Conservation (phyloP, 1,140 invertebrate genomes). For the Cydia strobilella region DNA sequence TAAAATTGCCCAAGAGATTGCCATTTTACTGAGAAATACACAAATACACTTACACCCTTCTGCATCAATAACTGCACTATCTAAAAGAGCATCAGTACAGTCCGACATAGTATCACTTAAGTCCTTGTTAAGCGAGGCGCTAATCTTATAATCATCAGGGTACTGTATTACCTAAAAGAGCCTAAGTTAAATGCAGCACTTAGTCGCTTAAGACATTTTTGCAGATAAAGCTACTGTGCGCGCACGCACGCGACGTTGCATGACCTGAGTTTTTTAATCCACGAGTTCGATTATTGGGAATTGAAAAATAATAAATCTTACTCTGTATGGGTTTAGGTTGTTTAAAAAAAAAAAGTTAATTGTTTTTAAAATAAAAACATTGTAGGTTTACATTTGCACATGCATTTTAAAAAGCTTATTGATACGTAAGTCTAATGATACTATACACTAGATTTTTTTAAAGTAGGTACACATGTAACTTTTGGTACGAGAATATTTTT, state of each 20-base stretch:
- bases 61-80: background rate
- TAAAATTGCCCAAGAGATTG: background rate
- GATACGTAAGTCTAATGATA: no score
- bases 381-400: background rate
- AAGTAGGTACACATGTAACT: no score
- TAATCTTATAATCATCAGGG: background rate
- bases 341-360: slow-evolving; percentile 1
- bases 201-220: background rate
- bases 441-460: no score
- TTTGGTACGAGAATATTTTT: no score
- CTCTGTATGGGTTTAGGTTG: background rate
- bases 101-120: background rate
- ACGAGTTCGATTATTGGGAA: slow-evolving; percentile 22
- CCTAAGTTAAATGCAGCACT: background rate
- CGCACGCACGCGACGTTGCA: slow-evolving; percentile 38
- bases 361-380: no score
- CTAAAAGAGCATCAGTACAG: background rate
- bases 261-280: slow-evolving; percentile 32
- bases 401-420: background rate
- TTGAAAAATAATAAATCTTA: slow-evolving; percentile 30
- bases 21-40: background rate
- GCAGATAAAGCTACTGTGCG: slow-evolving; percentile 28
- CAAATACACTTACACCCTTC: background rate
- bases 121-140: background rate
- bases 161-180: slow-evolving; percentile 2